These are phyloP conservation scores for Microcebus lehilahytsara DNA, from an alignment of 2,113 vertebrate species.

Conservation along the genomic window DNA sequence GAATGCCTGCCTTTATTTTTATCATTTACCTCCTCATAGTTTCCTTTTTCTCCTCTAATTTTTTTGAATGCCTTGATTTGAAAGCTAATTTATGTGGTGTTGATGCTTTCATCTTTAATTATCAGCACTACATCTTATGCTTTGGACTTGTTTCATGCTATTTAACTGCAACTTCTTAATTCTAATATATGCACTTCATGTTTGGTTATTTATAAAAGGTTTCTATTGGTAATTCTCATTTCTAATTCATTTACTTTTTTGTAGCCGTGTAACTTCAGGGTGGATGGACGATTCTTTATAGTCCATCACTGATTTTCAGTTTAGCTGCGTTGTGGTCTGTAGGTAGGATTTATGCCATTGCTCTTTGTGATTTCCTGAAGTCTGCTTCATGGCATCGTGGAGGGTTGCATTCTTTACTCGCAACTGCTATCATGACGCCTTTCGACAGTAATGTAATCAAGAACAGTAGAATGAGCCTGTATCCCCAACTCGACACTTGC, in stretches of 20 bases:
- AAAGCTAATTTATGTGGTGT: fast-evolving
- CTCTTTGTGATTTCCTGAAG: background rate
- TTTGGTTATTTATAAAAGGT: background rate
- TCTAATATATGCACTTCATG: fast-evolving
- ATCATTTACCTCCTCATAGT: background rate
- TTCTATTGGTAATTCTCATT: background rate
- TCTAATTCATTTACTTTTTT: background rate
- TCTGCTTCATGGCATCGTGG: too few relatives aligned
- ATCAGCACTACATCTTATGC: too few relatives aligned
- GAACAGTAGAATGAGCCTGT: fast-evolving
- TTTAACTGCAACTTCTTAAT: fast-evolving
- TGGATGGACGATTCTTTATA: fast-evolving
- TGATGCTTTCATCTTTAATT: fast-evolving
- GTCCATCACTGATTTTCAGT: fast-evolving
- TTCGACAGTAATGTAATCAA: too few relatives aligned
- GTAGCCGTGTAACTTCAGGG: background rate
- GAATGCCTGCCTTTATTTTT: background rate
- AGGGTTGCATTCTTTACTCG: background rate
- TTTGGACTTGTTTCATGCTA: fast-evolving
- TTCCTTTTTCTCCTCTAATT: background rate
- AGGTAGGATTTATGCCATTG: fast-evolving
- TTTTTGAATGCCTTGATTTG: background rate
- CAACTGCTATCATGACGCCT: background rate
- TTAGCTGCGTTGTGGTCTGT: fast-evolving
- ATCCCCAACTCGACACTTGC: background rate